Conservation (phyloP, 2,113 vertebrate species). For the Setophaga kirtlandii region DNA sequence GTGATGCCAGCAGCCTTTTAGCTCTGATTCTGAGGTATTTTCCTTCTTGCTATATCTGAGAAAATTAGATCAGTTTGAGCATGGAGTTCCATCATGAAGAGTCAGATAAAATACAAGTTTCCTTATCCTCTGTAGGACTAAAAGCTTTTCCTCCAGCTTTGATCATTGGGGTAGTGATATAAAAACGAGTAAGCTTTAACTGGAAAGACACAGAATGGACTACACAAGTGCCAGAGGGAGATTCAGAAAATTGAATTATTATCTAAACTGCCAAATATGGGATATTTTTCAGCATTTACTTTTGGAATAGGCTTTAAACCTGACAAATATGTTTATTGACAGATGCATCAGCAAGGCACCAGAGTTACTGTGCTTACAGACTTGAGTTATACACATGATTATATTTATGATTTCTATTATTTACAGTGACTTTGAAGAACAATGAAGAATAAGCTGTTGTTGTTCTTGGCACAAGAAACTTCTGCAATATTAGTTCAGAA, state of each 20-base stretch:
- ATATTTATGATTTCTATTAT: not conserved
- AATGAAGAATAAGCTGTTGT: not conserved
- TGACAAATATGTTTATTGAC: not conserved
- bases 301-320: conserved; percentile 11
- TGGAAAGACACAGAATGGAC: not conserved
- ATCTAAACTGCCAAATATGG: not conserved
- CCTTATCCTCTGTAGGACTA: conserved; percentile 28
- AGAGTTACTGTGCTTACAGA: not conserved
- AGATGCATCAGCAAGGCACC: not conserved
- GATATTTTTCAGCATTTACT: conserved; percentile 17
- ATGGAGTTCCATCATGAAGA: not conserved
- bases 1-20: not conserved
- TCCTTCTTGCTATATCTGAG: not conserved
- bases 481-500: not conserved
- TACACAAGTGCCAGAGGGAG: not conserved
- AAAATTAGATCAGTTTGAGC: conserved; percentile 33
- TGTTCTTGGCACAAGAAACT: not conserved
- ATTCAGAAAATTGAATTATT: conserved; percentile 40
- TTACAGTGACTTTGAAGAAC: not conserved
- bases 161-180: conserved; percentile 3
- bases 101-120: not conserved
- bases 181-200: not conserved
- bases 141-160: conserved; percentile 46
- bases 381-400: not conserved
- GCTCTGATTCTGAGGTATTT: not conserved